Evolutionary conservation across 2,888 invertebrate species (phyloP).

Genomic region (Encarsia formosa): DNA sequence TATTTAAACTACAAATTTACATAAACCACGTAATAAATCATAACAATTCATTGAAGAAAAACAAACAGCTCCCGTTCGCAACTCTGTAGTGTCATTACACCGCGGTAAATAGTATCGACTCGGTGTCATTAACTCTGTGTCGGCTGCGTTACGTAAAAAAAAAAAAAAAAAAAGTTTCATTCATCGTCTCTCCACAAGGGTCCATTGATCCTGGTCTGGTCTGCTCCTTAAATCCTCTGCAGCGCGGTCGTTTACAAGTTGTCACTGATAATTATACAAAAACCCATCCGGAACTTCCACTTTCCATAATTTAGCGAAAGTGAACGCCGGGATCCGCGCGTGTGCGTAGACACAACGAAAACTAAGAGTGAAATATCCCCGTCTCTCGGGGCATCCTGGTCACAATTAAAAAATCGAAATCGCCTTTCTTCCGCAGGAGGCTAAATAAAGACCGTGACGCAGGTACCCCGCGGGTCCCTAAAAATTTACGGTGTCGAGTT

Average conservation of each 20-base stretch:
- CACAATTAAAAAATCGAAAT: conserved; percentile 10
- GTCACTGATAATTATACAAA: background rate
- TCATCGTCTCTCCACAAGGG: background rate
- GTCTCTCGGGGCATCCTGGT: conserved; percentile 13
- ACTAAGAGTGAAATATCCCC: conserved; percentile 20
- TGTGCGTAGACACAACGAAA: conserved; percentile 13
- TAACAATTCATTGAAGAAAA: too few relatives aligned
- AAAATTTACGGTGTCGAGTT: too few relatives aligned
- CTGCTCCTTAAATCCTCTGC: background rate
- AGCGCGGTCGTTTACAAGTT: background rate
- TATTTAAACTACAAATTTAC: too few relatives aligned
- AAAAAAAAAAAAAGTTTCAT: background rate
- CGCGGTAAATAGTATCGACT: background rate
- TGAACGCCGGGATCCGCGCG: conserved; percentile 10
- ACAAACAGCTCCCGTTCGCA: too few relatives aligned
- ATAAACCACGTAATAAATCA: too few relatives aligned
- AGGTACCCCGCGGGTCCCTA: too few relatives aligned
- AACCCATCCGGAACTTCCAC: conserved; percentile 16
- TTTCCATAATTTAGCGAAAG: conserved; percentile 24
- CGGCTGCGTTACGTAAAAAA: too few relatives aligned
- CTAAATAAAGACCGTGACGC: too few relatives aligned
- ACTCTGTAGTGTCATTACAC: too few relatives aligned
- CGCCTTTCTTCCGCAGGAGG: background rate
- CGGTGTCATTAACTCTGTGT: background rate
- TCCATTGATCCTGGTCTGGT: background rate